Evolutionary conservation across 2,888 invertebrate genomes (phyloP).

Genomic region (Lissonota sp.): DNA sequence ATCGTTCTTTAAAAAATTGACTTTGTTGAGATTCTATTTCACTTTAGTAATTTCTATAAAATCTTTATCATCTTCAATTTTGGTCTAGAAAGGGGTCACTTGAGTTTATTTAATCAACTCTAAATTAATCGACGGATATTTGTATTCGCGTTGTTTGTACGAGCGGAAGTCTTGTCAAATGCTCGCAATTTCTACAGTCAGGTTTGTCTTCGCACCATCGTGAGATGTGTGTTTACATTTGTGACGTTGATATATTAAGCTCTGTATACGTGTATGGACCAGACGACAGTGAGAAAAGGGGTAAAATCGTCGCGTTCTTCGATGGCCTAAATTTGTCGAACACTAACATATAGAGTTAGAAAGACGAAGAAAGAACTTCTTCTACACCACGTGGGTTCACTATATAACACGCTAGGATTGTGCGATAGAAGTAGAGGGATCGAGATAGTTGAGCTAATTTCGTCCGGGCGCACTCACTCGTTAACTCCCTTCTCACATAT

Average conservation of each 20-base stretch:
- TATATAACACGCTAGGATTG: neutral
- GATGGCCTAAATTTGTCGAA: slow-evolving; percentile 56
- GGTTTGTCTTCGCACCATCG: slow-evolving; percentile 45
- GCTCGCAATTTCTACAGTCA: slow-evolving; percentile 46
- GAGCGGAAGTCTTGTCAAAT: slow-evolving; percentile 30
- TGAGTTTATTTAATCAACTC: slow-evolving; percentile 11
- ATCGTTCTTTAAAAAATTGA: too few species aligned
- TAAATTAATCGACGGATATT: slow-evolving; percentile 24
- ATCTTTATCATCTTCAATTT: too few species aligned
- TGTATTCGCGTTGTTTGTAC: slow-evolving; percentile 2
- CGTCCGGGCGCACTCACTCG: slow-evolving; percentile 77
- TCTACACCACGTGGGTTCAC: slow-evolving; percentile 1
- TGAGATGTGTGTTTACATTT: slow-evolving; percentile 52
- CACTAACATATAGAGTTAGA: slow-evolving; percentile 28
- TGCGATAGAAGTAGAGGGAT: slow-evolving; percentile 20
- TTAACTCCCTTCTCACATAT: slow-evolving; percentile 45
- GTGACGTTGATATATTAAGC: slow-evolving; percentile 34
- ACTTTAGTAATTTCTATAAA: too few species aligned
- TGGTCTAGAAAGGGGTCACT: slow-evolving; percentile 7
- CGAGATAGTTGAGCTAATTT: slow-evolving; percentile 76
- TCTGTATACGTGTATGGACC: neutral
- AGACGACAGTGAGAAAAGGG: neutral
- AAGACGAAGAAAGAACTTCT: slow-evolving; percentile 20
- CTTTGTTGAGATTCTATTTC: too few species aligned
- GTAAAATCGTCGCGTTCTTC: slow-evolving; percentile 31